Conservation (phyloP, 1,140 invertebrate species). For the Trialeurodes vaporariorum region DNA sequence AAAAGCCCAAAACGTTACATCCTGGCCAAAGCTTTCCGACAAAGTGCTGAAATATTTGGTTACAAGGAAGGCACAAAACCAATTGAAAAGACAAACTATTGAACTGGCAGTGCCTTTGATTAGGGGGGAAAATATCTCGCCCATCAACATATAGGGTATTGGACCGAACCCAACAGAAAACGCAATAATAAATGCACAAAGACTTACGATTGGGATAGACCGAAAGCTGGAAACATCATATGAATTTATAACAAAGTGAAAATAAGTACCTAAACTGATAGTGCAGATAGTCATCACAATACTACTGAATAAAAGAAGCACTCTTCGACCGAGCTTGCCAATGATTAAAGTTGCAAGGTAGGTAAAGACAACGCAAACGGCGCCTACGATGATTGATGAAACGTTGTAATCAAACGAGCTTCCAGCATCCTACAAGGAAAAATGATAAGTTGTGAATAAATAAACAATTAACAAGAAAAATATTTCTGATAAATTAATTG, state of each 20-base stretch:
- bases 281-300: conserved; percentile 47
- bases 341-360: conserved; percentile 57
- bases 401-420: conserved; percentile 40
- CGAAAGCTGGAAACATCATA: conserved; percentile 27
- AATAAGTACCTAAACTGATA: conserved; percentile 48
- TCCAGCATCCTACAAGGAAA: conserved; percentile 39
- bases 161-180: conserved; percentile 54
- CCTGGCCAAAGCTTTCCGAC: conserved; percentile 40
- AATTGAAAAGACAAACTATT: conserved; percentile 61
- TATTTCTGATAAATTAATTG: background rate
- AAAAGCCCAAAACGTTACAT: conserved; percentile 72
- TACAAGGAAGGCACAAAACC: conserved; percentile 66
- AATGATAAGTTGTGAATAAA: no score
- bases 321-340: conserved; percentile 50
- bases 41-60: conserved; percentile 62
- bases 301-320: conserved; percentile 52
- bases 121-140: conserved; percentile 56
- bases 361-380: conserved; percentile 61
- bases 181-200: conserved; percentile 17
- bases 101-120: conserved; percentile 54
- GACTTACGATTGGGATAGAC: conserved; percentile 36
- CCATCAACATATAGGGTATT: conserved; percentile 68
- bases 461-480: no score
- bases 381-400: conserved; percentile 60
- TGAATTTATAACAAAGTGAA: no score